Evolutionary conservation across 2,113 vertebrate species (phyloP).

Genomic region (Sisor rabdophorus): DNA sequence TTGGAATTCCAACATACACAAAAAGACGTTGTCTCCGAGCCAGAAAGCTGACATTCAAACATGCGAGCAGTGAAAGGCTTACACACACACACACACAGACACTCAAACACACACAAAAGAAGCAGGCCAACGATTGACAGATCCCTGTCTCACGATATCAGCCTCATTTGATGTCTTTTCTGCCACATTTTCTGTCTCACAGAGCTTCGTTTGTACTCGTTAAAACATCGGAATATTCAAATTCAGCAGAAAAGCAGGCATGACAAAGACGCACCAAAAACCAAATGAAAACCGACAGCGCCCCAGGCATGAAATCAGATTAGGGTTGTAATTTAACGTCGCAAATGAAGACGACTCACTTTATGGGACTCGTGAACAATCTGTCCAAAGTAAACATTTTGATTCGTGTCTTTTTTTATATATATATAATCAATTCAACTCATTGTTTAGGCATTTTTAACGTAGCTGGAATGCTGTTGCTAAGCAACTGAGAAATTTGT

Average conservation of each 20-base stretch:
- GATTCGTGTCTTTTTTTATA: neutral
- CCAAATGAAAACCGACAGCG: neutral
- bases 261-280: slow-evolving; percentile 5
- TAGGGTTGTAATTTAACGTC: slow-evolving; percentile 23
- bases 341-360: slow-evolving; percentile 21
- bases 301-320: slow-evolving; percentile 9
- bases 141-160: slow-evolving; percentile 18
- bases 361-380: neutral
- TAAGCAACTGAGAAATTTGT: neutral
- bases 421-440: neutral
- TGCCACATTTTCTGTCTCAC: neutral
- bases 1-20: slow-evolving; percentile 42
- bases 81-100: slow-evolving; percentile 33
- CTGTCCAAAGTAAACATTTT: neutral
- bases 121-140: neutral
- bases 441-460: neutral
- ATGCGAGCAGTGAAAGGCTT: slow-evolving; percentile 55
- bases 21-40: slow-evolving; percentile 30
- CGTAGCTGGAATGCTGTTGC: neutral
- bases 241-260: slow-evolving; percentile 3
- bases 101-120: neutral
- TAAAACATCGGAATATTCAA: neutral
- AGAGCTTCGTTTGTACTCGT: slow-evolving; percentile 1
- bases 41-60: slow-evolving; percentile 44
- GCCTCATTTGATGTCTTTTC: neutral